Evolutionary conservation across 2,888 invertebrate genomes (phyloP), one percentile per base, ranked within the genome.

Genomic region (Spialia ferax): DNA sequence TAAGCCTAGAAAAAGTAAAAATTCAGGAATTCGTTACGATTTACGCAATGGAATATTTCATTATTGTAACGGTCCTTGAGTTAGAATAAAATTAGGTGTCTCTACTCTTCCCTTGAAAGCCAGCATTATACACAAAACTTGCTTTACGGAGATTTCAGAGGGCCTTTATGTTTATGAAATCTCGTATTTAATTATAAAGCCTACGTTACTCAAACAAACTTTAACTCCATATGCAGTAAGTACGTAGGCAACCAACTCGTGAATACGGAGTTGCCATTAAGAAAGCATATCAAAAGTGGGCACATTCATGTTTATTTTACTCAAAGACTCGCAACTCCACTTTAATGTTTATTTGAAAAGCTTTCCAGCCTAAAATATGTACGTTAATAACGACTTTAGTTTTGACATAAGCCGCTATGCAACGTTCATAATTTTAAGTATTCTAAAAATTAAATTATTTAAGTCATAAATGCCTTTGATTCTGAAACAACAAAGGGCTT

Each of bases 231-330:
- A 50, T 35, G 48, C 10, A 50, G 23, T 15, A n/a, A 6, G 38
- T 42, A 42, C 38, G n/a, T n/a, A 35, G 35, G 35, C 13, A 38
- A 20, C 13, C 26, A 42, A 15, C 23, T 8, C n/a, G 7, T 62
- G 23, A 54, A 63, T 63, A 26, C 35, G 4, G 26, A 10, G 18
- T 38, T 63, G 15, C 18, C 38, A 54, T 63, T 38, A 54, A 63
- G 63, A 54, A 63, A 55, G n/a, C 11, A 18, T 48, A 32, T 38
- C 42, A 29, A 32, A 56, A 63, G 55, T 42, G 26, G 54, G 55
- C 38, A 26, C 54, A 55, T 55, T 54, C 54, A 23, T 52, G 52
- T 52, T 52, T 23, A 52, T 52, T 48, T 52, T 23, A 63, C 18
- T 63, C 32, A 55, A 63, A 63, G 26, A 63, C 26, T 42, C 42